A percentile compares a stretch with the other conserved stretches of the same genome.
These are phyloP conservation scores for Monarcha castaneiventris DNA, from an alignment of 2,113 vertebrate genomes.

Conservation along the genomic window DNA sequence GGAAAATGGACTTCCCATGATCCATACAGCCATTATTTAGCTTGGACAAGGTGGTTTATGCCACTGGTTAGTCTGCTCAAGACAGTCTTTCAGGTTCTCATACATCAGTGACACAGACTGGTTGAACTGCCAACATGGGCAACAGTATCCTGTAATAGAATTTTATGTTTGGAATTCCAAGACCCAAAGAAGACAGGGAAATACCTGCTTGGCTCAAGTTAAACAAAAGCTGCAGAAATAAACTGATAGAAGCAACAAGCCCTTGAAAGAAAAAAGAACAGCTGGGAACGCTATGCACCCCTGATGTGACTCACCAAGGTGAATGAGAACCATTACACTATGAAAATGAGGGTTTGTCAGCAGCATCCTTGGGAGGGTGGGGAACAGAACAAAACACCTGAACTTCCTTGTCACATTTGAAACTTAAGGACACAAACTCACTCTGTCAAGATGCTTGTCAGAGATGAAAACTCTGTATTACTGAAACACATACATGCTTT, in stretches of 20 bases:
- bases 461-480: background rate
- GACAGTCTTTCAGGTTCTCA: background rate
- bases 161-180: background rate
- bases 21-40: background rate
- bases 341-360: background rate
- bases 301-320: background rate
- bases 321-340: background rate
- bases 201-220: background rate
- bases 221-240: background rate
- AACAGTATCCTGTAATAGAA: background rate
- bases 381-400: background rate
- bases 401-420: background rate
- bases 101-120: background rate
- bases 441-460: background rate
- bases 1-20: background rate
- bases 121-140: background rate
- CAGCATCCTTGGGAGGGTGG: background rate
- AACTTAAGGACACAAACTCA: background rate
- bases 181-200: background rate
- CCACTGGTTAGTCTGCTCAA: background rate
- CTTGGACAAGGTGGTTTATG: background rate
- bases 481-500: background rate
- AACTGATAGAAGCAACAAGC: background rate
- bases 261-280: background rate
- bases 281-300: background rate